Percentiles rank a stretch among this genome's conserved stretches.
Evolutionary conservation across 1,140 invertebrate genomes (phyloP).

Genomic region (Muscidifurax raptorellus): DNA sequence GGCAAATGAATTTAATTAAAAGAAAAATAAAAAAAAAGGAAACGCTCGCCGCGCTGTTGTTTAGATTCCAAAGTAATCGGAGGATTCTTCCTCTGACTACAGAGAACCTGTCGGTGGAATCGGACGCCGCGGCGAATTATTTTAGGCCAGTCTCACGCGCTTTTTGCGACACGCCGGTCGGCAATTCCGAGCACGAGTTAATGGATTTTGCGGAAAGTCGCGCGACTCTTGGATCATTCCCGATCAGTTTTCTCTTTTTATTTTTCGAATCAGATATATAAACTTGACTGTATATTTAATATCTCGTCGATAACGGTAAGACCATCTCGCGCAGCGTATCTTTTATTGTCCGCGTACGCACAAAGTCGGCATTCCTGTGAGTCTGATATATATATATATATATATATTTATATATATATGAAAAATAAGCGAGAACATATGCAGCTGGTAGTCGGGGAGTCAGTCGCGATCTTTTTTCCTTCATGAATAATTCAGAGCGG

Average conservation of each 20-base stretch:
- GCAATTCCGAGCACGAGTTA: background rate
- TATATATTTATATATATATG: too few species aligned
- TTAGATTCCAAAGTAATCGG: slow-evolving; percentile 27
- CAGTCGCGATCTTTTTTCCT: background rate
- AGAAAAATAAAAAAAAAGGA: too few species aligned
- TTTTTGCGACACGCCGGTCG: background rate
- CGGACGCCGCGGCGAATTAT: slow-evolving; percentile 26
- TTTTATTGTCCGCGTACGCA: too few species aligned
- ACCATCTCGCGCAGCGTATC: too few species aligned
- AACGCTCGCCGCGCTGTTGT: background rate
- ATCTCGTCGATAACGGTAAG: too few species aligned
- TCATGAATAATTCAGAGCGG: slow-evolving; percentile 24
- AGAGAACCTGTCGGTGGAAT: slow-evolving; percentile 21
- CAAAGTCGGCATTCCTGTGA: too few species aligned
- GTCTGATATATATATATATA: too few species aligned
- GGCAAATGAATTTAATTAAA: slow-evolving; percentile 44
- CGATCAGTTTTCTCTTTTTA: background rate
- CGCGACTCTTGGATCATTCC: background rate
- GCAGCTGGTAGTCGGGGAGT: background rate
- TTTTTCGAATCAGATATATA: background rate
- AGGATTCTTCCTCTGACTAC: slow-evolving; percentile 12
- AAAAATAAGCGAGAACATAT: background rate
- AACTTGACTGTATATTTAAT: background rate
- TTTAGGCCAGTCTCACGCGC: background rate
- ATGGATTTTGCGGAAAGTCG: slow-evolving; percentile 20